Percentiles rank a stretch among this genome's conserved stretches.
phyloP scores from a whole-genome alignment of 1,140 invertebrate genomes.

The Saccostrea cuccullata region DNA sequence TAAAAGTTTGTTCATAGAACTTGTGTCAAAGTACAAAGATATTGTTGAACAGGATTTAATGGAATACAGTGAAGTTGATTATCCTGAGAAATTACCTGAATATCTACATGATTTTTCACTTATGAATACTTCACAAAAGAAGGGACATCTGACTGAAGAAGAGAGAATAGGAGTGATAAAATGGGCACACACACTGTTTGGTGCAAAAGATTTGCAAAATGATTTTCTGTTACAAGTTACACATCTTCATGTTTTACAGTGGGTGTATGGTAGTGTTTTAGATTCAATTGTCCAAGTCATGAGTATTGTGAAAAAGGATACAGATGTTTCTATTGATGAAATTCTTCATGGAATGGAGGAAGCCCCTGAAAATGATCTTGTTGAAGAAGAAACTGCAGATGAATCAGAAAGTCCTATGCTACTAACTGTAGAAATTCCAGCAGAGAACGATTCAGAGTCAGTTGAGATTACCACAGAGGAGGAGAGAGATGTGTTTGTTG shows the following conservation, averaged over 20 bases:
- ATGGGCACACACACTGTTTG: conserved; percentile 18
- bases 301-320: not conserved
- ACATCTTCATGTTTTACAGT: not conserved
- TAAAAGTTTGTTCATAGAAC: conserved; percentile 20
- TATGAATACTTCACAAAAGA: not conserved
- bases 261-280: not conserved
- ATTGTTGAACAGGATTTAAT: conserved; percentile 34
- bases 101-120: conserved; percentile 52
- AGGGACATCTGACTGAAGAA: not conserved
- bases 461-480: not conserved
- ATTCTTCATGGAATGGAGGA: not conserved
- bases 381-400: not conserved
- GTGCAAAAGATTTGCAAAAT: not conserved
- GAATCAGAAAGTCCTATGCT: not conserved
- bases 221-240: not conserved
- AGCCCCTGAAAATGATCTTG: too few relatives aligned
- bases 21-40: conserved; percentile 41
- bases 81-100: conserved; percentile 39
- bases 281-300: not conserved
- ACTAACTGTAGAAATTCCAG: not conserved
- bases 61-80: conserved; percentile 35
- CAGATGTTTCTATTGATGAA: not conserved
- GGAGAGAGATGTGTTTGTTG: conserved; percentile 4
- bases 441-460: not conserved
- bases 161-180: conserved; percentile 21